Conservation (phyloP, 2,113 vertebrate genomes). For the Thalassoma bifasciatum region DNA sequence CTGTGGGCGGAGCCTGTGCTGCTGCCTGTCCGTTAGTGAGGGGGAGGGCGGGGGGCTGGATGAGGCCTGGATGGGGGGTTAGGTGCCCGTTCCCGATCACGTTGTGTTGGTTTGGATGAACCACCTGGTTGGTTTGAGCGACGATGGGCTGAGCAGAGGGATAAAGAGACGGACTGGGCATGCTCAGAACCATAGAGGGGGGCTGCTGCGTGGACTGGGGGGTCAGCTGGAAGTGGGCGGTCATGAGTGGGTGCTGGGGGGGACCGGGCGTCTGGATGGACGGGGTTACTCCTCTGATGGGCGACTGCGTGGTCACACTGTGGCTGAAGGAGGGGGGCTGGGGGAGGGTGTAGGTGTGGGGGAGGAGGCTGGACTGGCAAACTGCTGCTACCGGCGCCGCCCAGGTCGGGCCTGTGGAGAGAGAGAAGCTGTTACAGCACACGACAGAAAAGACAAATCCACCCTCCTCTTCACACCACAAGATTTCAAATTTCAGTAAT, state of each 20-base stretch:
- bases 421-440: too few species aligned
- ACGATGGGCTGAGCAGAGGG: conserved; percentile 89
- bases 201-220: conserved; percentile 90
- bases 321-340: conserved; percentile 94
- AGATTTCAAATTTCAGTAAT: too few species aligned
- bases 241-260: conserved; percentile 93
- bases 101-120: conserved; percentile 86
- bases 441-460: too few species aligned
- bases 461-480: too few species aligned
- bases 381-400: conserved; percentile 89
- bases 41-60: conserved; percentile 87
- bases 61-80: conserved; percentile 90
- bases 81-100: conserved; percentile 92
- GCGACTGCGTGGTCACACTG: conserved; percentile 92
- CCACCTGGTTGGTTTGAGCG: conserved; percentile 86
- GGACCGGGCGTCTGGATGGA: conserved; percentile 90
- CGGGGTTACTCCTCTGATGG: conserved; percentile 93
- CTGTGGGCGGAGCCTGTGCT: conserved; percentile 73
- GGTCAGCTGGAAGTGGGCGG: conserved; percentile 94
- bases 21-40: conserved; percentile 89
- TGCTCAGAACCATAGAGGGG: conserved; percentile 91
- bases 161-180: conserved; percentile 92
- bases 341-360: conserved; percentile 92
- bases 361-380: conserved; percentile 91
- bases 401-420: conserved; percentile 89